phyloP scores from a whole-genome alignment of 2,113 vertebrate genomes.

The Festucalex cinctus region DNA sequence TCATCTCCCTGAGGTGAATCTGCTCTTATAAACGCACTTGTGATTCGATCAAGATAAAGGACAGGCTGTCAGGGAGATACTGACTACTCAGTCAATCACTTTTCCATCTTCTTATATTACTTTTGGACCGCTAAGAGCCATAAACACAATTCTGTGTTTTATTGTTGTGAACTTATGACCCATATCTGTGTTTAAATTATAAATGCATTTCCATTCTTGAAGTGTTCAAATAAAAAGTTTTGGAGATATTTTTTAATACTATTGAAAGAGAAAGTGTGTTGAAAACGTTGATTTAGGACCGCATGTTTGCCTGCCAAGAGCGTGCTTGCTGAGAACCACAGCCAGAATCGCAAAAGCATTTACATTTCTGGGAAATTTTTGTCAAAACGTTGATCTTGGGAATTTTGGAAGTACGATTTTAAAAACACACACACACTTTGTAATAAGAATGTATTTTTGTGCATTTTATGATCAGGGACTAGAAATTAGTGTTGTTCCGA shows the following conservation, averaged over 20 bases:
- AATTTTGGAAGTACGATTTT: not conserved
- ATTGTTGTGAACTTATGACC: conserved; percentile 5
- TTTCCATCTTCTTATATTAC: conserved; percentile 20
- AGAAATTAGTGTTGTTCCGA: no score
- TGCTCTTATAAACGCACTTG: conserved; percentile 30
- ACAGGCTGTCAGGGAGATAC: conserved; percentile 34
- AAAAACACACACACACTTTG: not conserved
- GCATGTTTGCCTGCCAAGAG: not conserved
- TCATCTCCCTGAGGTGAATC: conserved; percentile 40
- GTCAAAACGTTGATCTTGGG: not conserved
- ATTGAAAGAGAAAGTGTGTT: not conserved
- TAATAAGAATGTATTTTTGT: not conserved
- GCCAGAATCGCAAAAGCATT: not conserved
- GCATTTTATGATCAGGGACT: not conserved
- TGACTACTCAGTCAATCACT: conserved; percentile 29
- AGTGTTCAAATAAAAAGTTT: not conserved
- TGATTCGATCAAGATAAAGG: conserved; percentile 44
- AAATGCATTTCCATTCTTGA: not conserved
- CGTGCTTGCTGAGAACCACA: not conserved
- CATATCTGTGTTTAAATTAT: not conserved
- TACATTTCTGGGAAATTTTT: not conserved
- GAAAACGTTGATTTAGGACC: not conserved
- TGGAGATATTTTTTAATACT: not conserved
- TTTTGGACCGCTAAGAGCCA: conserved; percentile 27
- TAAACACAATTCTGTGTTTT: conserved; percentile 17